phyloP scores from a whole-genome alignment of 2,888 invertebrate genomes.

The Melanostoma scalare region DNA sequence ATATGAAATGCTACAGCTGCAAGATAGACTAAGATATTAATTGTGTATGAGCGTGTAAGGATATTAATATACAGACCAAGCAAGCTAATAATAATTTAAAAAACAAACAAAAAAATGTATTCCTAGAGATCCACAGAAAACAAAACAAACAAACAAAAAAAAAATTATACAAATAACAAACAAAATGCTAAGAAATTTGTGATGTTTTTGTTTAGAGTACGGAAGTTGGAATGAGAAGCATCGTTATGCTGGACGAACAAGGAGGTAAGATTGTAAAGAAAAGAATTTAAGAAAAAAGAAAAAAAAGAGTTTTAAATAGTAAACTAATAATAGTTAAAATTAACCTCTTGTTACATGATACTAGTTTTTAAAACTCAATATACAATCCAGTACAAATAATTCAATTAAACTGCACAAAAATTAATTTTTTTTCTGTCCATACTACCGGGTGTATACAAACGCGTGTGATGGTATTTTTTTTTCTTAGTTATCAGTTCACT shows the following conservation, averaged over 20 bases:
- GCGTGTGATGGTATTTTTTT: slow-evolving; percentile 56
- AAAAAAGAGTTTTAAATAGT: slow-evolving; percentile 50
- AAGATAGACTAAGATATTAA: slow-evolving; percentile 60
- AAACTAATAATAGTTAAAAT: slow-evolving; percentile 36
- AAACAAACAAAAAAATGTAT: slow-evolving; percentile 54
- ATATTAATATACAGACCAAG: slow-evolving; percentile 25
- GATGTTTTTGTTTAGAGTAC: slow-evolving; percentile 95
- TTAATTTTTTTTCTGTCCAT: slow-evolving; percentile 39
- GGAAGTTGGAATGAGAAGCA: slow-evolving; percentile 99
- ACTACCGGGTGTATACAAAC: neutral
- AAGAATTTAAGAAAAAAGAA: slow-evolving; percentile 51
- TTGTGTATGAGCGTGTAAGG: slow-evolving; percentile 61
- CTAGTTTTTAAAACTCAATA: slow-evolving; percentile 42
- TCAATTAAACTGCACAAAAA: slow-evolving; percentile 47
- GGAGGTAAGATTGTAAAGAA: slow-evolving; percentile 93
- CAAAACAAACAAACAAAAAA: slow-evolving; percentile 63
- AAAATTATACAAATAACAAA: slow-evolving; percentile 53
- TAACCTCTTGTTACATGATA: slow-evolving; percentile 35
- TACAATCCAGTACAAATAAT: slow-evolving; percentile 49
- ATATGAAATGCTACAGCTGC: slow-evolving; percentile 67
- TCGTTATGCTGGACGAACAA: slow-evolving; percentile 99
- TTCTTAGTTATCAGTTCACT: neutral
- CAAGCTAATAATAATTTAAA: slow-evolving; percentile 29
- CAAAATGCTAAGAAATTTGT: slow-evolving; percentile 75
- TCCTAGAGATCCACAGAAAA: slow-evolving; percentile 65